Base-by-base conservation (phyloP, 1,140 invertebrate species). In the Oryctes rhinoceros region DNA sequence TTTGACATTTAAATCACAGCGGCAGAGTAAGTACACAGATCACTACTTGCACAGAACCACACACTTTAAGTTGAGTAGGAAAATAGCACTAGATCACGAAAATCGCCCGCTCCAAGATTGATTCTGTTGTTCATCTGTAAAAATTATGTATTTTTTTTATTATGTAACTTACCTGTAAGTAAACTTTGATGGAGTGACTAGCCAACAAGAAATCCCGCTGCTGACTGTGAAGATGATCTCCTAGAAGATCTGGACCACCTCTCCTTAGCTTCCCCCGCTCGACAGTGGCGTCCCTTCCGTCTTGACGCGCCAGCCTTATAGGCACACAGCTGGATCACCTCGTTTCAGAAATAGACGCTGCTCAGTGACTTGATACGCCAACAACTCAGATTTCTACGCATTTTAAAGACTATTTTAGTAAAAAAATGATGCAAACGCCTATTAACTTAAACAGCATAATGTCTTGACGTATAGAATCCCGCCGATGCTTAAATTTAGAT, bases 171-270 rank as follows among this genome's bases (percentile, higher is more conserved):
- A 86, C 85, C 85, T 86, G 81, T 80, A 79, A 71, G 20, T 10
- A 82, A 81, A 79, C 78, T 79, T 78, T 79, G 81, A 83, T 84
- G 84, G 82, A 84, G 84, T 89, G 90, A 90, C 90, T 89, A 89
- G 89, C 88, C 88, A 88, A 90, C 88, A 86, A 87, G 88, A 88
- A 87, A 83, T 87, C 87, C 87, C 84, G 88, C 86, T 89, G 89
- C 88, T 90, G 89, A 91, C 90, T 91, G 90, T 89, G 83, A 80
- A 53, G 81, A 78, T 74, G 77, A 78, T 65, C 79, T 79, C 76
- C 78, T 47, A 37, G 15, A 79, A 79, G 76, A 80, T 76, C 65
- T 53, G 10, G 24, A 53, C 77, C 77, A 78, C 49, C 77, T 78
- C 77, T 78, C 47, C 35, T 39, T 18, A 18, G 15, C 75, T 71